A percentile compares a stretch with the other conserved stretches of the same genome.
These are phyloP conservation scores for Saccostrea cuccullata DNA, from an alignment of 1,140 invertebrate species.

Conservation along the genomic window DNA sequence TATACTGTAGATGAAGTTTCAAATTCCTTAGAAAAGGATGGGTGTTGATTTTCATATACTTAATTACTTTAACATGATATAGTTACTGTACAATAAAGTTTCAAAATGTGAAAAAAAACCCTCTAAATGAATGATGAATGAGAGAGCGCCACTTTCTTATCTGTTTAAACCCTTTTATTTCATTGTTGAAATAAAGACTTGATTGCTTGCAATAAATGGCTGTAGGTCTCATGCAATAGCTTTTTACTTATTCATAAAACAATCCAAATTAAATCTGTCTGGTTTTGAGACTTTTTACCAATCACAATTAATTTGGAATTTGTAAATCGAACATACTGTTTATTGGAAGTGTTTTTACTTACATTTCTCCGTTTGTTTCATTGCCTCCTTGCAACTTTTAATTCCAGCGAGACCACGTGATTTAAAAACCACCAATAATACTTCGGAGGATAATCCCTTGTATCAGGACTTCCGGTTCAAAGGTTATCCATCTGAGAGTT, in stretches of 20 bases:
- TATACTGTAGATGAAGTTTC: too few species aligned
- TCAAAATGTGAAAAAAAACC: neutral
- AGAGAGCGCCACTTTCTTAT: neutral
- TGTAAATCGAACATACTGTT: neutral
- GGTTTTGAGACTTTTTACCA: neutral
- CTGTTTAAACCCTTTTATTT: constrained; percentile 14
- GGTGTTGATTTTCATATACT: too few species aligned
- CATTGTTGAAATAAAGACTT: neutral
- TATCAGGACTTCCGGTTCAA: constrained; percentile 55
- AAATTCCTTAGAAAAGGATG: too few species aligned
- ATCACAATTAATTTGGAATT: neutral
- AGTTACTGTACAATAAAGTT: neutral
- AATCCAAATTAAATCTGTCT: neutral
- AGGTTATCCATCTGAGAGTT: constrained; percentile 54
- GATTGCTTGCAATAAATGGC: neutral
- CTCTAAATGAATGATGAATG: neutral
- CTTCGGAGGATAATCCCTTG: neutral
- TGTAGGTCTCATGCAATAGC: neutral
- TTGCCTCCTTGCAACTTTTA: neutral
- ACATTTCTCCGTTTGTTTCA: neutral
- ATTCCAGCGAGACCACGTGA: constrained; percentile 45
- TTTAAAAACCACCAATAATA: constrained; percentile 15
- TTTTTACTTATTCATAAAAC: neutral
- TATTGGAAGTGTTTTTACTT: neutral
- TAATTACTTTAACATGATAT: neutral